Evolutionary conservation across 1,140 invertebrate genomes (phyloP).

Genomic region (Battus philenor): DNA sequence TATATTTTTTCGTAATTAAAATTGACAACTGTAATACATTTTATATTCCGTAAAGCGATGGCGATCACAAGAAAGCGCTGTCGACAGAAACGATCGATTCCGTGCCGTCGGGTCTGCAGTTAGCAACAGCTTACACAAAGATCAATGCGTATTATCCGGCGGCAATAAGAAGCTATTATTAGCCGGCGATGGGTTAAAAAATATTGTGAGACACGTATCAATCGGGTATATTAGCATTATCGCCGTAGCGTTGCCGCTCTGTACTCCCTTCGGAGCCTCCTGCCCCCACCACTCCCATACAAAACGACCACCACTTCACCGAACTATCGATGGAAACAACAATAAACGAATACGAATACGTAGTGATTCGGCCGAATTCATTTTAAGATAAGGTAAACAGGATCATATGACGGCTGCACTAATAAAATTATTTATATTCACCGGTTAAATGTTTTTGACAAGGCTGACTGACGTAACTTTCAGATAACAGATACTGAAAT

Average conservation of each 20-base stretch:
- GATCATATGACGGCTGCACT: conserved; percentile 40
- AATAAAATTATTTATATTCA: conserved; percentile 36
- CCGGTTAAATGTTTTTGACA: conserved; percentile 44
- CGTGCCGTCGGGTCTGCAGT: not conserved
- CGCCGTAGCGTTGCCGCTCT: conserved; percentile 55
- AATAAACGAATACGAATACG: conserved; percentile 31
- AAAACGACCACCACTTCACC: conserved; percentile 42
- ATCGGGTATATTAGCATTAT: conserved; percentile 54
- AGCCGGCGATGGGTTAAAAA: conserved; percentile 13
- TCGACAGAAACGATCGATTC: not conserved
- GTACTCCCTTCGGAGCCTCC: conserved; percentile 61
- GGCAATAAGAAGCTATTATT: not conserved
- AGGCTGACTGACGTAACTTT: conserved; percentile 40
- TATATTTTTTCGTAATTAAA: too few species aligned
- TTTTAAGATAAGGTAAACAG: conserved; percentile 52
- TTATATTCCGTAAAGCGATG: not conserved
- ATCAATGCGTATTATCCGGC: not conserved
- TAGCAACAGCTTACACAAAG: not conserved
- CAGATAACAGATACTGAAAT: conserved; percentile 30
- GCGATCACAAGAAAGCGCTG: not conserved
- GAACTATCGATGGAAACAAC: conserved; percentile 26
- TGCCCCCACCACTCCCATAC: conserved; percentile 52
- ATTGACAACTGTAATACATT: too few species aligned
- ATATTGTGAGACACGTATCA: conserved; percentile 31
- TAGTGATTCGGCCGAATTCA: conserved; percentile 49